Evolutionary conservation across 2,113 vertebrate genomes (phyloP), one percentile per base, ranked within the genome.

Genomic region (Corapipo altera): DNA sequence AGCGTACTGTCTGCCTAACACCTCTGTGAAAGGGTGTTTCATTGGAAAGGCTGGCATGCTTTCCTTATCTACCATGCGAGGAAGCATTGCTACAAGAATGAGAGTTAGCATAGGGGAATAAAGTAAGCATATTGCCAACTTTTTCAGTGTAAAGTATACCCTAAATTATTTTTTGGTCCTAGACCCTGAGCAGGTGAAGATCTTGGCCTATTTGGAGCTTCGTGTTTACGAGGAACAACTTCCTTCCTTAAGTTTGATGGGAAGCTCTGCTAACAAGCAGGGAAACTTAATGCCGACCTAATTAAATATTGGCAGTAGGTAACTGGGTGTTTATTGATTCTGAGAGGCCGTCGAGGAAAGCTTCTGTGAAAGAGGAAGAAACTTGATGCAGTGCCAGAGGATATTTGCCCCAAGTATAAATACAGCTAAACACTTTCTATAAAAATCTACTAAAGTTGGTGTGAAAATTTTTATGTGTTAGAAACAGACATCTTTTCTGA

Each of bases 181-280:
- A n/a, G 46, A 54, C n/a, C 43, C 41, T 30, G 26, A 39, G 52
- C 54, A 93, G 85, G 74, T 91, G 72, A 55, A 85, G 54, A 24
- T 39, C 28, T 43, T 15, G 23, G 39, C 88, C 57, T 85, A 0
- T 65, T 86, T 54, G 77, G 35, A 89, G 33, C 58, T 81, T 75
- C 0, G 6, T 65, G 62, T 87, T 91, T 87, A 78, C 83, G 80
- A 57, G 48, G 52, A 85, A 55, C 76, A 64, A 19, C 61, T 94
- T 95, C 83, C 89, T 95, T 92, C 82, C 89, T 91, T 71, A 84
- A 76, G 37, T 48, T 55, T 64, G 73, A 57, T 77, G 86, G 81
- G 57, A 88, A 88, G 79, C 43, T 22, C 28, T 70, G 75, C 44
- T 82, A 74, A 43, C 24, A 39, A 55, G 75, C 59, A 33, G 48